A percentile compares a stretch with the other conserved stretches of the same genome.
These are phyloP conservation scores for Daboia siamensis DNA, from an alignment of 2,113 vertebrate genomes.

Conservation along the genomic window DNA sequence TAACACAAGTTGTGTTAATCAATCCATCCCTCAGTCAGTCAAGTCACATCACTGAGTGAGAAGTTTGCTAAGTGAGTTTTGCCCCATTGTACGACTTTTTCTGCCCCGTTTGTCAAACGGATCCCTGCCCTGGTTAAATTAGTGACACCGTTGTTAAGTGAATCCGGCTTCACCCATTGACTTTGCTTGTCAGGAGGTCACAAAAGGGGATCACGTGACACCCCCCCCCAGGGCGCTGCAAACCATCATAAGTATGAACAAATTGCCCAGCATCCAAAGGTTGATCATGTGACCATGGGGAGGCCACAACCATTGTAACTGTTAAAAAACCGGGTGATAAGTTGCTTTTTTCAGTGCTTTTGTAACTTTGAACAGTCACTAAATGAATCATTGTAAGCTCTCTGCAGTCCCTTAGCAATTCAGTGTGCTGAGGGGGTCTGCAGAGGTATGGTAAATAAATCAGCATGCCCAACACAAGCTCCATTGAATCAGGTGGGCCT, in stretches of 20 bases:
- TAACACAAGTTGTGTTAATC: no score
- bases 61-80: no score
- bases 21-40: no score
- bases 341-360: not conserved
- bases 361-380: not conserved
- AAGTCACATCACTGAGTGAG: no score
- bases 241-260: not conserved
- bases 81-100: no score
- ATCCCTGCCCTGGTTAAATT: not conserved
- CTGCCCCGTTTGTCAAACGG: not conserved
- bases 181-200: no score
- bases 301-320: not conserved
- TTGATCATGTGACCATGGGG: not conserved
- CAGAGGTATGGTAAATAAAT: not conserved
- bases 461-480: not conserved
- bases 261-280: not conserved
- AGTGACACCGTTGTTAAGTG: not conserved
- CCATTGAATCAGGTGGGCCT: not conserved
- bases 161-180: no score
- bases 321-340: not conserved
- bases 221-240: no score
- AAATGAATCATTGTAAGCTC: not conserved
- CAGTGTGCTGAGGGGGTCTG: not conserved
- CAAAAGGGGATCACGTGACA: no score
- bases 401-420: not conserved